Conservation (phyloP, 64 coral and sea anemone genomes). For the Dendronephthya gigantea region DNA sequence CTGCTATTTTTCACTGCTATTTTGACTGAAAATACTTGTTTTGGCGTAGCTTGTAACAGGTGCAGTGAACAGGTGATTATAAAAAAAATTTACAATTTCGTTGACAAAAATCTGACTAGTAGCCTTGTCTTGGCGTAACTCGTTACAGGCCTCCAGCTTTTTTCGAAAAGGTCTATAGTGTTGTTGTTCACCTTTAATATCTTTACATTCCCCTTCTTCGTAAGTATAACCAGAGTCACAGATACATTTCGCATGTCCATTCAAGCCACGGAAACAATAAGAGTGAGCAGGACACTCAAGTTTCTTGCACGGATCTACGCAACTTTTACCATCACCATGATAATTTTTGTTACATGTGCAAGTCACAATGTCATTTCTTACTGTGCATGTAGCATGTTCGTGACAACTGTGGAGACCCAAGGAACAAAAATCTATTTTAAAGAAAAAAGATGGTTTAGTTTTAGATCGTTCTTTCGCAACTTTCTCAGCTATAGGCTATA, state of each 20-base stretch:
- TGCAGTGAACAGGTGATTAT: too few species aligned
- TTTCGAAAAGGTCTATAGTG: background rate
- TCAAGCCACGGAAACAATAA: background rate
- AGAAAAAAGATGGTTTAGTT: background rate
- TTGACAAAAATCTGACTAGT: too few species aligned
- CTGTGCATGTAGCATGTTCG: background rate
- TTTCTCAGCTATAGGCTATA: too few species aligned
- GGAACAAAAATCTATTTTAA: background rate
- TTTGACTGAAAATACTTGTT: too few species aligned
- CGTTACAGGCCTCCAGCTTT: background rate
- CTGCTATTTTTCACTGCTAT: too few species aligned
- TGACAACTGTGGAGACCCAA: background rate
- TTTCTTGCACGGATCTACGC: background rate
- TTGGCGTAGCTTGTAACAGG: too few species aligned
- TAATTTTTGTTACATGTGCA: background rate
- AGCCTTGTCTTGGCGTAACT: too few species aligned
- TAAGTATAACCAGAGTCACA: background rate
- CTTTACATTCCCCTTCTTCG: background rate
- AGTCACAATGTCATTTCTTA: background rate
- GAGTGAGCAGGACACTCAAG: background rate
- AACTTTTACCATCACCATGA: background rate
- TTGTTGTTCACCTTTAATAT: background rate
- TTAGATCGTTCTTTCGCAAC: too few species aligned
- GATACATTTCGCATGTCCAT: background rate
- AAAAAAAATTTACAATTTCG: too few species aligned